Conservation (phyloP, 2,797 vertebrate species). For the Artibeus lituratus region DNA sequence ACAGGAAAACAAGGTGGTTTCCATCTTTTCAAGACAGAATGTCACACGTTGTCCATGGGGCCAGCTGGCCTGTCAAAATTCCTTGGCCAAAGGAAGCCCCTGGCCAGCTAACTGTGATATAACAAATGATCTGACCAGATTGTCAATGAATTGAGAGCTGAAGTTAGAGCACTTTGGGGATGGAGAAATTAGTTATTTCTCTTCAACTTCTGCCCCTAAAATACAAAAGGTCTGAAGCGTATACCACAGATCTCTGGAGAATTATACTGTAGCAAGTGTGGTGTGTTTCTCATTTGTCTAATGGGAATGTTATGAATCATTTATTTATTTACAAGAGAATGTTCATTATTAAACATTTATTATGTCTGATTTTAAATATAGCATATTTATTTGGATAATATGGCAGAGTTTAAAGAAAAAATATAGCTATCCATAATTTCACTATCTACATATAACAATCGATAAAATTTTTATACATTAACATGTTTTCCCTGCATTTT, state of each 20-base stretch:
- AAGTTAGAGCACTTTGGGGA: not conserved
- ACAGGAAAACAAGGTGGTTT: slow-evolving; percentile 36
- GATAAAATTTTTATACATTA: not conserved
- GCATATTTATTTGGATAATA: slow-evolving; percentile 7
- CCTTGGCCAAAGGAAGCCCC: slow-evolving; percentile 32
- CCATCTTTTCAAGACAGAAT: slow-evolving; percentile 37
- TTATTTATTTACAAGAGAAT: slow-evolving; percentile 15
- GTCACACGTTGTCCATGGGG: not conserved
- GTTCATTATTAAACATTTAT: slow-evolving; percentile 41
- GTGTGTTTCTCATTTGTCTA: not conserved
- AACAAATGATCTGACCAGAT: slow-evolving; percentile 50
- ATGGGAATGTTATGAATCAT: not conserved
- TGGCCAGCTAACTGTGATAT: slow-evolving; percentile 25
- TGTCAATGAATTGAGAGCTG: slow-evolving; percentile 57
- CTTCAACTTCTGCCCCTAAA: not conserved
- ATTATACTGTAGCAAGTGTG: not conserved
- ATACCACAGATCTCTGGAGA: not conserved
- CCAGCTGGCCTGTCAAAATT: slow-evolving; percentile 36
- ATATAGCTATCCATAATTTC: not conserved
- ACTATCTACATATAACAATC: not conserved
- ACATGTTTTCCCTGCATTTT: not conserved
- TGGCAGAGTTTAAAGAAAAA: slow-evolving; percentile 9
- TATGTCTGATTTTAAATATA: slow-evolving; percentile 14
- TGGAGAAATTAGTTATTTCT: slow-evolving; percentile 48
- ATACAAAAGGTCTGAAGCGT: slow-evolving; percentile 28